Evolutionary conservation across 2,113 vertebrate genomes (phyloP).

Genomic region (Cephalopterus ornatus): DNA sequence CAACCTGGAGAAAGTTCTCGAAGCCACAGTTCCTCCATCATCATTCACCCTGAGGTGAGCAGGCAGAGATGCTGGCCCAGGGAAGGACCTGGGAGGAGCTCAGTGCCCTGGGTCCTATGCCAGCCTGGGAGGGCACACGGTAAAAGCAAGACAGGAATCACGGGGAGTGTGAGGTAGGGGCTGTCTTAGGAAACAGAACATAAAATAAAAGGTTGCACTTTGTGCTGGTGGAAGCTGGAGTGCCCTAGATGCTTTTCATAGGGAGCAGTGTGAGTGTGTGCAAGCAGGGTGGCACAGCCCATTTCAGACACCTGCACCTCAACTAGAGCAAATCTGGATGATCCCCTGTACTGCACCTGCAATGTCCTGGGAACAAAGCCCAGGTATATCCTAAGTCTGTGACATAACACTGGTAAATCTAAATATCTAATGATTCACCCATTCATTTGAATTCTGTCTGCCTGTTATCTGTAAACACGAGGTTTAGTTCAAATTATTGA

Average conservation of each 20-base stretch:
- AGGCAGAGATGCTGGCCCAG: not conserved
- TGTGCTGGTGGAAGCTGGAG: not conserved
- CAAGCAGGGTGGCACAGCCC: not conserved
- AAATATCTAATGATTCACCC: not conserved
- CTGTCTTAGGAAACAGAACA: not conserved
- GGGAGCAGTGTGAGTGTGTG: fast-evolving
- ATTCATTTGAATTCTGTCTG: not conserved
- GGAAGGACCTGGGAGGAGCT: not conserved
- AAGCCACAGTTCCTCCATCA: not conserved
- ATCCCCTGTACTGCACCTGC: not conserved
- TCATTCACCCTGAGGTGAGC: not conserved
- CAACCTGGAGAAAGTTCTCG: not conserved
- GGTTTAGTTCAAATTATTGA: not conserved
- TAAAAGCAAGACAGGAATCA: not conserved
- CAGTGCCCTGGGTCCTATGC: fast-evolving
- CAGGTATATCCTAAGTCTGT: too few relatives aligned
- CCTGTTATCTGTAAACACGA: not conserved
- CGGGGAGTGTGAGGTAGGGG: fast-evolving
- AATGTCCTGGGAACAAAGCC: not conserved
- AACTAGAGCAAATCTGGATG: not conserved
- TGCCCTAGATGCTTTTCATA: fast-evolving
- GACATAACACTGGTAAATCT: not conserved
- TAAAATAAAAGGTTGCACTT: not conserved
- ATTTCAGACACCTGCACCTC: not conserved
- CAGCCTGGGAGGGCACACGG: not conserved